These are phyloP conservation scores for Botrylloides violaceus DNA, from an alignment of 23 tunicate genomes.

Conservation along the genomic window DNA sequence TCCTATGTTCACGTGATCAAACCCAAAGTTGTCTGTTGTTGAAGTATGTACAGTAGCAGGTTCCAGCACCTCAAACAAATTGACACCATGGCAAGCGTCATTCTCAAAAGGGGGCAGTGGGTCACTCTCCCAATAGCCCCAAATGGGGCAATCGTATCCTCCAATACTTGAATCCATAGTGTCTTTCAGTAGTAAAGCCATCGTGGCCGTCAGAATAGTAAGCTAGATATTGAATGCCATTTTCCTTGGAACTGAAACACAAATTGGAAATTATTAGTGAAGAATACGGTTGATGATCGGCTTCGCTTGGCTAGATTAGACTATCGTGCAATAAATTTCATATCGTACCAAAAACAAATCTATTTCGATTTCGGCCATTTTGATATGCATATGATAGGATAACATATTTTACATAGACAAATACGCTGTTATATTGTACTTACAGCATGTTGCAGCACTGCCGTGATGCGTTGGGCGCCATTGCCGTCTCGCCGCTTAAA, in stretches of 20 bases:
- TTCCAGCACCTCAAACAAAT: background rate
- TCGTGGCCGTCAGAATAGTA: slow-evolving; percentile 5
- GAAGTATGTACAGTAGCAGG: slow-evolving; percentile 1
- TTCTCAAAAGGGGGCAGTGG: background rate
- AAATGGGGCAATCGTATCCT: slow-evolving; percentile 16
- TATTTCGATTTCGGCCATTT: background rate
- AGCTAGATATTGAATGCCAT: slow-evolving; percentile 30
- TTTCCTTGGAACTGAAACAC: slow-evolving; percentile 36
- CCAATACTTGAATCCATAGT: slow-evolving; percentile 20
- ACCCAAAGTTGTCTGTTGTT: background rate
- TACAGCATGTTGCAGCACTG: slow-evolving; percentile 84
- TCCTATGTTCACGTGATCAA: background rate
- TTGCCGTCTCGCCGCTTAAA: slow-evolving; percentile 27
- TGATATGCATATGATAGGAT: background rate
- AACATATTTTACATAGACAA: background rate
- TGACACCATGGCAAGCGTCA: slow-evolving; percentile 3
- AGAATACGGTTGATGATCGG: background rate
- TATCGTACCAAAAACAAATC: background rate
- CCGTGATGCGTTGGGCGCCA: slow-evolving; percentile 40
- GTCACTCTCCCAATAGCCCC: background rate
- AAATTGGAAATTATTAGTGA: background rate
- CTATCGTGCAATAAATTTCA: no score
- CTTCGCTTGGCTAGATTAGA: background rate
- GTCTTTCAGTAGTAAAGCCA: slow-evolving; percentile 6
- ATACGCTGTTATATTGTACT: slow-evolving; percentile 25